phyloP scores from a whole-genome alignment of 2,888 invertebrate genomes.

The Erynnis tages region DNA sequence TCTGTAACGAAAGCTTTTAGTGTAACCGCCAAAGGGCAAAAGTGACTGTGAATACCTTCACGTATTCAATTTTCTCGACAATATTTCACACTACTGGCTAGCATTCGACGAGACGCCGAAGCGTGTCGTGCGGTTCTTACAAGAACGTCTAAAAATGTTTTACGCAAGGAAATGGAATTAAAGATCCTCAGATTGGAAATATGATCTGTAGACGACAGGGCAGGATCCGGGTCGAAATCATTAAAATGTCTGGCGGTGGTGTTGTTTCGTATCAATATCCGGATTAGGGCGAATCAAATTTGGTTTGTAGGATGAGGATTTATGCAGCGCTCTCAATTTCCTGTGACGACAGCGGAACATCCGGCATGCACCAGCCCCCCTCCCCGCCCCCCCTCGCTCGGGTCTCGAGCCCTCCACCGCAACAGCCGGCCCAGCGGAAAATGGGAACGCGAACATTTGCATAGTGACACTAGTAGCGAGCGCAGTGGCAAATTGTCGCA shows the following conservation, averaged over 20 bases:
- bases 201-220: conserved; percentile 28
- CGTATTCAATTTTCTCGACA: conserved; percentile 72
- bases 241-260: conserved; percentile 56
- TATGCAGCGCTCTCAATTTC: conserved; percentile 81
- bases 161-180: conserved; percentile 48
- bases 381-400: conserved; percentile 30
- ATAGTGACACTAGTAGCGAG: conserved; percentile 71
- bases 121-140: conserved; percentile 48
- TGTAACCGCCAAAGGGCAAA: conserved; percentile 40
- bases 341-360: conserved; percentile 76
- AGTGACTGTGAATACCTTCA: conserved; percentile 63
- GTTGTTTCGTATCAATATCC: conserved; percentile 78
- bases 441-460: conserved; percentile 74
- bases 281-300: conserved; percentile 79
- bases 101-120: conserved; percentile 53
- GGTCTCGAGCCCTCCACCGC: conserved; percentile 40
- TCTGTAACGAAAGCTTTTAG: conserved; percentile 36
- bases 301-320: conserved; percentile 77
- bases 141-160: conserved; percentile 54
- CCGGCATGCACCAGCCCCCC: conserved; percentile 58
- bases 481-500: conserved; percentile 78
- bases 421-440: conserved; percentile 64
- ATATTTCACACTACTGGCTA: conserved; percentile 64
- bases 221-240: conserved; percentile 40
- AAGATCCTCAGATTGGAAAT: conserved; percentile 31